phyloP scores from a whole-genome alignment of 2,113 vertebrate genomes.

The Trematocara stigmaticum region DNA sequence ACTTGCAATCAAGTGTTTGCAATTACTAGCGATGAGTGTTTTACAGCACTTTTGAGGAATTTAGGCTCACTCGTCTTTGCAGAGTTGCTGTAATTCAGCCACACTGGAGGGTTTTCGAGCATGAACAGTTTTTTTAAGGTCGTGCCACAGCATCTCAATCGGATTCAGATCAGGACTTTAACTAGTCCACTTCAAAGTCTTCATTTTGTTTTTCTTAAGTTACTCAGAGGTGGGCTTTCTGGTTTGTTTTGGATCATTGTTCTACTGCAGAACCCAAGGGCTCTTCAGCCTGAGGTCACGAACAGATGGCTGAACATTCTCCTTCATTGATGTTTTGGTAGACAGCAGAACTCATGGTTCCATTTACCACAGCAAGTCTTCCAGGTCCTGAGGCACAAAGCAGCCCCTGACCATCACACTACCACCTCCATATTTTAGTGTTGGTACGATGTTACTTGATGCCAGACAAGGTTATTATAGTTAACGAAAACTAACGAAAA shows the following conservation, averaged over 20 bases:
- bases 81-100: background rate
- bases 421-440: background rate
- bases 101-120: background rate
- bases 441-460: fast-evolving
- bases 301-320: background rate
- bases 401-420: background rate
- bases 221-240: background rate
- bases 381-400: background rate
- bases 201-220: background rate
- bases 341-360: background rate
- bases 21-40: background rate
- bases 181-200: background rate
- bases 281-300: background rate
- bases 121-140: background rate
- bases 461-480: background rate
- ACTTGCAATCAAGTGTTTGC: background rate
- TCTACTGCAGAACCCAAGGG: background rate
- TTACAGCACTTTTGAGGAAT: background rate
- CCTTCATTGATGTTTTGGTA: background rate
- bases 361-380: background rate
- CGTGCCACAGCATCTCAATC: background rate
- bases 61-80: background rate
- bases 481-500: too few relatives aligned
- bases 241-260: background rate
- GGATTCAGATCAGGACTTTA: background rate